Base-by-base conservation (phyloP, 2,888 invertebrate genomes). In the Drosophila mimetica region DNA sequence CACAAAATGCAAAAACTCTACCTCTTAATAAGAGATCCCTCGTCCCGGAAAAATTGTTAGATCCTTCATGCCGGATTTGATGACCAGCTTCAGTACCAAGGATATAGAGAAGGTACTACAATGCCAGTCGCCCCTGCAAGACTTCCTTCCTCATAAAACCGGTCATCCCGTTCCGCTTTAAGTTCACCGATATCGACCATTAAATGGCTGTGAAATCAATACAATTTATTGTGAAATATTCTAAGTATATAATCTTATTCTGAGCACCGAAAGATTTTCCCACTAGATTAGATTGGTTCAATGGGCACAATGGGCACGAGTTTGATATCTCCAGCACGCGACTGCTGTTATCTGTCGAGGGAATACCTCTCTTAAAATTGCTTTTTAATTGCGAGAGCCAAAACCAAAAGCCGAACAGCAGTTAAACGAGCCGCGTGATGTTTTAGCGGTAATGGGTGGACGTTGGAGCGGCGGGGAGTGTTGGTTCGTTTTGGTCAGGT, bases 31-130 rank as follows among this genome's bases (percentile, higher is more conserved):
- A 2, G 71, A 77, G 2, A 6, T 81, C 3, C 81, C 81, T 1
- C 63, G 67, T 0, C 86, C 84, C 1, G 39, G 53, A 1, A 86
- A 66, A 44, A 16, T 66, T 0, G 34, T 77, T 8, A 66, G 84
- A 2, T 16, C 71, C 5, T 81, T 81, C 37, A 36, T 86, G 74
- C 84, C 84, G 0, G 76, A 82, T 57, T 71, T 91, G 7, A 88
- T 93, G 1, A 72, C 92, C n/a, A 74, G 92, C 2, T 93, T 92
- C 70, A 90, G 92, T 79, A 92, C 93, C 0, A 92, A 93, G 22
- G 92, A 93, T 66, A 91, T 93, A 34, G 91, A 92, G 72, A 89
- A 89, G 76, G 85, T 93, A 44, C 22, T 72, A 90, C 41, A 78
- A 86, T 60, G 76, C 78, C 0, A 66, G 52, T 36, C 22, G 25